Base-by-base conservation (phyloP, 2,888 invertebrate species). In the Callinectes sapidus region DNA sequence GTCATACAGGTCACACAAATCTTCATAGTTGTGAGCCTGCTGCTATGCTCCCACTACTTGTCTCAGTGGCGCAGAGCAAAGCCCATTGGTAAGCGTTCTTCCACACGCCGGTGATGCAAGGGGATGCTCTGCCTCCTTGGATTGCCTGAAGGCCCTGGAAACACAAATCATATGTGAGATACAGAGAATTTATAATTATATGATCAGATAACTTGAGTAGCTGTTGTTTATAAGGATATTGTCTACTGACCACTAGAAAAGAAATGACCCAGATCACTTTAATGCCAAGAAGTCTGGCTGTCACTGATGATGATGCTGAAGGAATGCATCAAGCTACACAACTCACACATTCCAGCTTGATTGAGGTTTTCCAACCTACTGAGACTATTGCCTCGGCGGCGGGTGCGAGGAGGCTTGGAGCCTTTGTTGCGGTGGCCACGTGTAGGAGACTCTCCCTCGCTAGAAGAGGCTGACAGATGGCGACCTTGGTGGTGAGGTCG, bases 381-480 rank as follows among this genome's bases (percentile, higher is more conserved):
- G 39, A 92, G 88, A 81, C 92, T 92, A 66, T 92, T 87, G 10
- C 90, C 92, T 14, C 92, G 32, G n/a, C 90, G 86, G 10, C 92
- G 90, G 28, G 87, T 66, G 6, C 90, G 90, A 2, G 61, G 23
- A 23, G 87, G 71, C 28, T 48, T 81, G 55, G 85, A 42, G 23
- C 42, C 14, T 6, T 87, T 90, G 77, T 39, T 86, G 39, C 81
- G 54, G 32, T 32, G 89, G 0, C 48, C 42, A 23, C 28, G 89
- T 10, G 55, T 23, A 16, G 92, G 92, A 13, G 90, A 90, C 23
- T 92, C 92, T 32, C 92, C 92, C 5, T 92, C 92, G 61, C 90
- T 92, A n/a, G 92, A 92, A 23, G 92, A 92, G 3, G 90, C 81
- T 16, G 92, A 92, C 16, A 90, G 90, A 48, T 42, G 87, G 6